These are phyloP conservation scores for Mystacides longicornis DNA, from an alignment of 2,888 invertebrate genomes.

Conservation along the genomic window DNA sequence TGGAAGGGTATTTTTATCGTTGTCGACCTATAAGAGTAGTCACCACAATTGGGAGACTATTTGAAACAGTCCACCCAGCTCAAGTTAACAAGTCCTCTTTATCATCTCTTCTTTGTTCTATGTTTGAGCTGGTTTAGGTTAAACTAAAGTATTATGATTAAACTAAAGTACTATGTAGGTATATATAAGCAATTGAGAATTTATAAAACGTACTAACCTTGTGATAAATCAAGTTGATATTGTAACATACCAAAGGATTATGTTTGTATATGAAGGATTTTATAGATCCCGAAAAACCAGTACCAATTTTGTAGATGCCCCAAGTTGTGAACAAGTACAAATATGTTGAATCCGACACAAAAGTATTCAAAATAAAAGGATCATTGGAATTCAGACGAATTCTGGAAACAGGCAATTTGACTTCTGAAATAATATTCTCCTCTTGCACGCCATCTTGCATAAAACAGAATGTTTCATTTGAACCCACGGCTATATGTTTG, in stretches of 20 bases:
- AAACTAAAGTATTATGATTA: too few species aligned
- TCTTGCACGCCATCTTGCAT: slow-evolving; percentile 2
- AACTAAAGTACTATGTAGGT: too few species aligned
- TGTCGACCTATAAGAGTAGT: too few species aligned
- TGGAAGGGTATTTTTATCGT: too few species aligned
- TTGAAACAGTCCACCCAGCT: too few species aligned
- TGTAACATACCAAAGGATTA: not conserved
- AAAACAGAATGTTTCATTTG: slow-evolving; percentile 43
- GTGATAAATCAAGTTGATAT: slow-evolving; percentile 80
- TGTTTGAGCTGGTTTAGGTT: too few species aligned
- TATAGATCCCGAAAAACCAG: slow-evolving; percentile 88
- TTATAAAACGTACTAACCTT: slow-evolving; percentile 60
- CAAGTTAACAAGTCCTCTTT: too few species aligned
- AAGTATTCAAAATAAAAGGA: slow-evolving; percentile 35
- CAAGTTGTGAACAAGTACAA: slow-evolving; percentile 80
- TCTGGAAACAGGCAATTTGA: not conserved
- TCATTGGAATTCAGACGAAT: not conserved
- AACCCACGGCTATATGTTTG: slow-evolving; percentile 71
- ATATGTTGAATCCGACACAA: slow-evolving; percentile 86
- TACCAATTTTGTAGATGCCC: slow-evolving; percentile 87
- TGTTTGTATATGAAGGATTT: slow-evolving; percentile 75
- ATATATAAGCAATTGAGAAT: too few species aligned
- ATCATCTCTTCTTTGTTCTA: too few species aligned
- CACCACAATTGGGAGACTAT: too few species aligned
- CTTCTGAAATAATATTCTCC: not conserved